Evolutionary conservation across 2,113 vertebrate species (phyloP).

Genomic region (Peromyscus maniculatus): DNA sequence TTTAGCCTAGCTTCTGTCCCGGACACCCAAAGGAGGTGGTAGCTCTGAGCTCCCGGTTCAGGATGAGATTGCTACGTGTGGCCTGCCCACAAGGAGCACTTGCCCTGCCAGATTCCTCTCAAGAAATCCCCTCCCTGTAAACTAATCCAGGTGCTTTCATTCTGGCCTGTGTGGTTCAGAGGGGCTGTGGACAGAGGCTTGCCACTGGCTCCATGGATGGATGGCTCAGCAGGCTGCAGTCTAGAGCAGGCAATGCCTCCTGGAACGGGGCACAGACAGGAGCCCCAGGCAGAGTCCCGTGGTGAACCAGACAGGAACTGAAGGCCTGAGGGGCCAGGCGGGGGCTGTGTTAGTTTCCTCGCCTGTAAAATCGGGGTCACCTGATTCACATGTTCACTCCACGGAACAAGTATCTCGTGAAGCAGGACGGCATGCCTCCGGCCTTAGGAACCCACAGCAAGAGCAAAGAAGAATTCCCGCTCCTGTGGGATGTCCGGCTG

Average conservation of each 20-base stretch:
- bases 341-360: neutral
- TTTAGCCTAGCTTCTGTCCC: neutral
- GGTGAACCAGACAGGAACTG: neutral
- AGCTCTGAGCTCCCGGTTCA: neutral
- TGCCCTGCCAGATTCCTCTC: no score
- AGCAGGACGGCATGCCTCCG: neutral
- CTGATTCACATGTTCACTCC: neutral
- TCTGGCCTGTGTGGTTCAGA: rapidly evolving
- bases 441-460: neutral
- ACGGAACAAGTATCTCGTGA: neutral
- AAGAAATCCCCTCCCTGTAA: neutral
- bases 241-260: neutral
- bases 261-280: rapidly evolving
- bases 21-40: neutral
- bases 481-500: neutral
- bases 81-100: neutral
- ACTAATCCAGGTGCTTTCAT: neutral
- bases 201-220: rapidly evolving
- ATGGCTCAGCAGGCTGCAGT: neutral
- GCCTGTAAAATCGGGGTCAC: neutral
- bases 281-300: neutral
- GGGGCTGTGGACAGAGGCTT: neutral
- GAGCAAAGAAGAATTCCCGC: neutral
- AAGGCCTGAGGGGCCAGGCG: neutral
- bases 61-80: neutral